phyloP scores from a whole-genome alignment of 1,140 invertebrate species.

The Drosophila ohnishii region DNA sequence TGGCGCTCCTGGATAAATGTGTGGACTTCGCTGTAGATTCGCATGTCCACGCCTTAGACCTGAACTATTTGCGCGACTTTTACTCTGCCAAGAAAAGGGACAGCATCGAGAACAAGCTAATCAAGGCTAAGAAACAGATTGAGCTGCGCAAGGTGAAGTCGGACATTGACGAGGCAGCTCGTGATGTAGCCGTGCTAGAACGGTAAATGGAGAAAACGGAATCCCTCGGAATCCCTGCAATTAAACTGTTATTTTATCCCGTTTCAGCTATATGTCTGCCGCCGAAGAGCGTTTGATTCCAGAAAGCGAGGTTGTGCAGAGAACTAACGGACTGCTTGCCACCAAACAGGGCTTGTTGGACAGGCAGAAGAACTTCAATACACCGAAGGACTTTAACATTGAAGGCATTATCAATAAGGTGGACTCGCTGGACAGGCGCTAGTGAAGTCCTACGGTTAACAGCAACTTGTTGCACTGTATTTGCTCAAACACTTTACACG shows the following conservation, averaged over 20 bases:
- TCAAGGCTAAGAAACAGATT: slow-evolving; percentile 24
- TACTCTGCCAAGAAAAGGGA: slow-evolving; percentile 60
- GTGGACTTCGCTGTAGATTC: slow-evolving; percentile 42
- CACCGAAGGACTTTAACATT: background rate
- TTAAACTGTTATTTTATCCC: background rate
- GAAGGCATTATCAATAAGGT: slow-evolving; percentile 9
- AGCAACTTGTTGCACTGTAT: slow-evolving; percentile 56
- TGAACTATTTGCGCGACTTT: slow-evolving; percentile 56
- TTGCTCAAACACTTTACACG: slow-evolving; percentile 52
- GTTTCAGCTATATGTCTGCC: slow-evolving; percentile 42
- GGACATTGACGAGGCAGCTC: slow-evolving; percentile 19
- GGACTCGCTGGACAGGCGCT: slow-evolving; percentile 21
- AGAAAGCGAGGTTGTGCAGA: slow-evolving; percentile 24
- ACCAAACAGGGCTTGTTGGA: background rate
- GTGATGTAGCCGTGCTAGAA: slow-evolving; percentile 30
- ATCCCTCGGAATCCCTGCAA: too few species aligned
- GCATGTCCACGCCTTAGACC: slow-evolving; percentile 52
- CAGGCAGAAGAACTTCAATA: background rate
- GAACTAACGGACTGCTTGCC: background rate
- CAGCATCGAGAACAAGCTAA: slow-evolving; percentile 54
- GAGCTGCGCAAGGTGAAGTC: slow-evolving; percentile 38
- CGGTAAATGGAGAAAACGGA: background rate
- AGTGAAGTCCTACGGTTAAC: slow-evolving; percentile 16
- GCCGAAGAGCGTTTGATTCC: slow-evolving; percentile 53
- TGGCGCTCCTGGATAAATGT: slow-evolving; percentile 55